These are phyloP conservation scores for Eledona agricola DNA, from an alignment of 2,888 invertebrate species.

Conservation along the genomic window DNA sequence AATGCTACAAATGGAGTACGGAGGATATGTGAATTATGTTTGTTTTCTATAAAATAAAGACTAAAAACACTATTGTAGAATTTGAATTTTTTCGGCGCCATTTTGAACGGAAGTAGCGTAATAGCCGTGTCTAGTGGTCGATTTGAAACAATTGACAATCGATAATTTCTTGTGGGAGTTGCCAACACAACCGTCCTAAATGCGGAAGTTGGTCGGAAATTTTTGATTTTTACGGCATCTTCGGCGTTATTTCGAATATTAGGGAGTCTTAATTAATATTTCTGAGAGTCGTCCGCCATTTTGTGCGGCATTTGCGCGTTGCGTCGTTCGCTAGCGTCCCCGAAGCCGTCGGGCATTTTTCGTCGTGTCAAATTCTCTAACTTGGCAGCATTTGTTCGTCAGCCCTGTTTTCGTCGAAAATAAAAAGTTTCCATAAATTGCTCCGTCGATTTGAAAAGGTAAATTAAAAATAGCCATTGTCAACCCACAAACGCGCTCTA, in stretches of 20 bases:
- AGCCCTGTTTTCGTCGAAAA: slow-evolving; percentile 62
- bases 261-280: too few species aligned
- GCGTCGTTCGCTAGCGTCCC: slow-evolving; percentile 14
- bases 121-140: too few species aligned
- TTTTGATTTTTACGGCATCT: slow-evolving; percentile 7
- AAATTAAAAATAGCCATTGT: slow-evolving; percentile 42
- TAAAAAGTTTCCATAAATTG: slow-evolving; percentile 63
- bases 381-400: slow-evolving; percentile 64
- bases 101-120: slow-evolving; percentile 20
- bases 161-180: neutral
- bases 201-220: slow-evolving; percentile 5
- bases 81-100: slow-evolving; percentile 9
- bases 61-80: neutral
- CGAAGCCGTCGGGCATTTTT: slow-evolving; percentile 40
- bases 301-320: slow-evolving; percentile 27
- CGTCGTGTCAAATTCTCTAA: slow-evolving; percentile 52
- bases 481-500: slow-evolving; percentile 20
- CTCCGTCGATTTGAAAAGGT: slow-evolving; percentile 58
- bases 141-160: slow-evolving; percentile 1
- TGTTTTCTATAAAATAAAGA: too few species aligned
- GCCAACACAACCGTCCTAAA: slow-evolving; percentile 15
- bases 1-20: slow-evolving; percentile 93
- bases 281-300: slow-evolving; percentile 21
- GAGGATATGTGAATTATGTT: slow-evolving; percentile 78
- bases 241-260: neutral